These are phyloP conservation scores for Triops longicaudatus DNA, from an alignment of 1,140 invertebrate species.

Conservation along the genomic window DNA sequence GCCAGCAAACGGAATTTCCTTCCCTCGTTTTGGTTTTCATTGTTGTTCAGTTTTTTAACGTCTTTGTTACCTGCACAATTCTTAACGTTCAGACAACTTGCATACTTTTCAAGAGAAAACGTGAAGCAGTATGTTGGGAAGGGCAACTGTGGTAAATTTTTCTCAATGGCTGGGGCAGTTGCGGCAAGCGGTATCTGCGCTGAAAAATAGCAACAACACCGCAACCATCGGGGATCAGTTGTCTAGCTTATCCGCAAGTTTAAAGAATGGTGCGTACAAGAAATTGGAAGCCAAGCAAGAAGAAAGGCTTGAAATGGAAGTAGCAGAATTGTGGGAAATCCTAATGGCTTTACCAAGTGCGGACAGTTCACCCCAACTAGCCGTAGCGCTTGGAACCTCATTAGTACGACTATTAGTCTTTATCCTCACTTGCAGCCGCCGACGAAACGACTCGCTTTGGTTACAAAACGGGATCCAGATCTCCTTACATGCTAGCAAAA, in stretches of 20 bases:
- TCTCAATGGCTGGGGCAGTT: background rate
- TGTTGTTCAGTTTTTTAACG: background rate
- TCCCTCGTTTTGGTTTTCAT: background rate
- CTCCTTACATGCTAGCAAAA: background rate
- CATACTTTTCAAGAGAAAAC: background rate
- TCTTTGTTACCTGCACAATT: background rate
- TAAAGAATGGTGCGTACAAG: background rate
- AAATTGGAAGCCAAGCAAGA: slow-evolving; percentile 3
- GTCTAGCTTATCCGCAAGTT: background rate
- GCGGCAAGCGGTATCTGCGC: background rate
- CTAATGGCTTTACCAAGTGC: background rate
- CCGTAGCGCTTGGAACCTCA: background rate
- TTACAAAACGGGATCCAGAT: slow-evolving; percentile 2
- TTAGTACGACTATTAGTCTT: background rate
- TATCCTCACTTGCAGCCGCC: background rate
- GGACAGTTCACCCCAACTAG: background rate
- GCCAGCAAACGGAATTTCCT: background rate
- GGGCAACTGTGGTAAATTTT: background rate
- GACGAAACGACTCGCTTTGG: background rate
- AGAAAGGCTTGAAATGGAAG: slow-evolving; percentile 15
- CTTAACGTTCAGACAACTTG: background rate
- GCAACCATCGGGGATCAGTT: background rate
- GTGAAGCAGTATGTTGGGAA: background rate
- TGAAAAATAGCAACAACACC: background rate
- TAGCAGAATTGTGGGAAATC: background rate